A percentile compares a stretch with the other conserved stretches of the same genome.
These are phyloP conservation scores for Apantesis nais DNA, from an alignment of 2,888 invertebrate species.

Conservation along the genomic window DNA sequence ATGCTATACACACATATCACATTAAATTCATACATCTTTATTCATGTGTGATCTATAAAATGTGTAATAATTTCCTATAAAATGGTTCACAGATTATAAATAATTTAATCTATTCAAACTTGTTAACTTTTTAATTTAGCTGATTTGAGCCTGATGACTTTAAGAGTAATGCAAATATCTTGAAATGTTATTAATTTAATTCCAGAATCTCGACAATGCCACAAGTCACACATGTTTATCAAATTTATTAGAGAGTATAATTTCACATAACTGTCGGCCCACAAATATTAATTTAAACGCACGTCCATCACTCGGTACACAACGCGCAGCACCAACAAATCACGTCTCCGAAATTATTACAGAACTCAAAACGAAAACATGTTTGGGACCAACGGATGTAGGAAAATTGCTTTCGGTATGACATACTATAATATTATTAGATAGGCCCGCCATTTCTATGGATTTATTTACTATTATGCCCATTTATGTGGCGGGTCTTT, in stretches of 20 bases:
- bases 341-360: conserved; percentile 26
- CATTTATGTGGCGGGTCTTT: conserved; percentile 28
- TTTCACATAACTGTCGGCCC: neutral
- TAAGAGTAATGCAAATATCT: neutral
- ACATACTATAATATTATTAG: conserved; percentile 28
- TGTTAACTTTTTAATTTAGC: no score
- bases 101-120: no score
- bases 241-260: conserved; percentile 1
- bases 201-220: neutral
- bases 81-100: no score
- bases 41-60: no score
- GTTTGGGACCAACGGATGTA: conserved; percentile 14
- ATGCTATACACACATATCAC: no score
- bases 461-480: conserved; percentile 39
- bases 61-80: no score
- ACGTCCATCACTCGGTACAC: conserved; percentile 23
- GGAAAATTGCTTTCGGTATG: conserved; percentile 29
- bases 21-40: no score
- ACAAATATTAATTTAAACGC: conserved; percentile 22
- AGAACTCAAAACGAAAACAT: conserved; percentile 18
- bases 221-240: neutral
- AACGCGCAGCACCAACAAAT: conserved; percentile 20
- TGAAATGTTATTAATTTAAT: neutral
- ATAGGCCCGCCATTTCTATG: conserved; percentile 21
- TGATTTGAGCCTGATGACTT: no score